Evolutionary conservation across 2,113 vertebrate species (phyloP), one percentile per base, ranked within the genome.

Genomic region (Scomber japonicus): DNA sequence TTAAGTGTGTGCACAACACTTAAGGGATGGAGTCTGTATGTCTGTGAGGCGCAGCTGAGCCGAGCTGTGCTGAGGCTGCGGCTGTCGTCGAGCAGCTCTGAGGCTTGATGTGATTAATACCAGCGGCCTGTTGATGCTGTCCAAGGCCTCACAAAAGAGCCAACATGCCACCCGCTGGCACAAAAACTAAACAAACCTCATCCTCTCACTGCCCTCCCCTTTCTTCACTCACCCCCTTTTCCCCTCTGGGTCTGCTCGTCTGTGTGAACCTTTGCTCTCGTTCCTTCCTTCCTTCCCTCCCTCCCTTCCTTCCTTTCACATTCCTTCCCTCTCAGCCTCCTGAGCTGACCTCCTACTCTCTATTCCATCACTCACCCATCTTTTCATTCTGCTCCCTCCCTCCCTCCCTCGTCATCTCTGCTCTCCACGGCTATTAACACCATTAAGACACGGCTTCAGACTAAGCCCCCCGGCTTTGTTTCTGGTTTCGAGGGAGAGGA

Each of bases 371-470:
- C 75, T 73, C 19, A 7, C 27, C 40, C 50, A 56, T 82, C 67
- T 62, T 60, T 75, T 54, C 53, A 59, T 48, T 73, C 64, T 11
- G 3, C 64, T 69, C 63, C 55, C 14, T 44, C 55, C 13, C 65
- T 44, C 35, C 35, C 35, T 40, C 70, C 45, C 35, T 64, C 50
- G 0, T 51, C 66, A 67, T 71, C 65, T 31, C 51, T 31, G 19
- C 48, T 19, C 75, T 50, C 75, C 78, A 71, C 71, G 0, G 45
- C 84, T 84, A 89, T 88, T 88, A 89, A 55, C 82, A 81, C 76
- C 56, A 90, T 83, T 88, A 91, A 90, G 88, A 89, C 82, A 5
- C 48, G 72, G 86, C 89, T 83, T 87, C 62, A 78, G 66, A 80
- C 69, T 85, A 80, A 83, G 72, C 80, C 59, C 73, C 71, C 35